Conservation (phyloP, 2,113 vertebrate species). For the Paradisaea rubra region DNA sequence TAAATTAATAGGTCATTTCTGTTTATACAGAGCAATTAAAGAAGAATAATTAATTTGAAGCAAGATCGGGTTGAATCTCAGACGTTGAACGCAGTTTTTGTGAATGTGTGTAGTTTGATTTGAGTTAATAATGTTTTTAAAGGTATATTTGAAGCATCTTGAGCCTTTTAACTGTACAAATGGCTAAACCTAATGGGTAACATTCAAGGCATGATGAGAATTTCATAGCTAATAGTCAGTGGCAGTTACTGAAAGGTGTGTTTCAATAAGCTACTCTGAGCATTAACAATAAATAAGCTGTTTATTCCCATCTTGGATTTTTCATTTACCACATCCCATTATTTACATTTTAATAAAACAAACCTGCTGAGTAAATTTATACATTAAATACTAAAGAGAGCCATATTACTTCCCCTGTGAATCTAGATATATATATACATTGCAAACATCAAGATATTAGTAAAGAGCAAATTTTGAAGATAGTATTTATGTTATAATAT, state of each 20-base stretch:
- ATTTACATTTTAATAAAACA: slow-evolving; percentile 61
- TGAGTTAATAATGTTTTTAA: slow-evolving; percentile 12
- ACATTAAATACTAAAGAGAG: slow-evolving; percentile 35
- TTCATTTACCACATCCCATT: slow-evolving; percentile 48
- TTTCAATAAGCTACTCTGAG: slow-evolving; percentile 14
- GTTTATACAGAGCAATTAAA: slow-evolving; percentile 74
- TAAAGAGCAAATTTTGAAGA: slow-evolving; percentile 52
- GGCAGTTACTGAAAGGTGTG: slow-evolving; percentile 11
- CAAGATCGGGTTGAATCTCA: slow-evolving; percentile 52
- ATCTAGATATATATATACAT: not conserved
- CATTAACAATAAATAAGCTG: slow-evolving; percentile 45
- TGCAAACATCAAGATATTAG: not conserved
- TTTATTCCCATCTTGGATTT: slow-evolving; percentile 37
- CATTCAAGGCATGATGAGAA: slow-evolving; percentile 24
- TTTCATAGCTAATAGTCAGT: slow-evolving; percentile 40
- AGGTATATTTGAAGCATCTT: not conserved
- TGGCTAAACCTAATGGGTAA: slow-evolving; percentile 16
- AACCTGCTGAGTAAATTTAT: slow-evolving; percentile 46
- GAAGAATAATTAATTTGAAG: slow-evolving; percentile 73
- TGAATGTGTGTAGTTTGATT: not conserved
- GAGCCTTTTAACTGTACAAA: slow-evolving; percentile 9
- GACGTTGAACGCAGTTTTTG: slow-evolving; percentile 46
- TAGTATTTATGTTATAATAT: slow-evolving; percentile 16
- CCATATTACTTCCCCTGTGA: slow-evolving; percentile 8
- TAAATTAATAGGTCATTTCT: slow-evolving; percentile 77